Evolutionary conservation across 2,888 invertebrate genomes (phyloP).

Genomic region (Temnothorax unifasciatus): DNA sequence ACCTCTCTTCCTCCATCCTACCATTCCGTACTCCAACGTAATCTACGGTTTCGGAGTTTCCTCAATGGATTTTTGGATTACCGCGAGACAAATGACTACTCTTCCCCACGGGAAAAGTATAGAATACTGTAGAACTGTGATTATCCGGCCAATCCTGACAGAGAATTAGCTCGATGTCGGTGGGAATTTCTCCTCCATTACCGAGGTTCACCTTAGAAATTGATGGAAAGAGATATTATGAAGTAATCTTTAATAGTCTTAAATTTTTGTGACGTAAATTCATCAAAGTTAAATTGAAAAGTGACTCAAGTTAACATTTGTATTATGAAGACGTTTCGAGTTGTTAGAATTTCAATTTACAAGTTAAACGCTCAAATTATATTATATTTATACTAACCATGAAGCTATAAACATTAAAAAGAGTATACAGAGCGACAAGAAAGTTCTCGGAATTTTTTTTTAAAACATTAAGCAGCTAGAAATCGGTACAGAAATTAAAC

Average conservation of each 20-base stretch:
- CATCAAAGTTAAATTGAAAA: constrained; percentile 36
- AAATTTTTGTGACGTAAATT: constrained; percentile 37
- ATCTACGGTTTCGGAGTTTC: constrained; percentile 58
- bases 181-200: constrained; percentile 49
- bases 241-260: constrained; percentile 38
- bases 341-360: constrained; percentile 7
- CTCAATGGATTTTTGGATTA: constrained; percentile 59
- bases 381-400: background rate
- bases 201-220: constrained; percentile 39
- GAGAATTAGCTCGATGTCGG: constrained; percentile 50
- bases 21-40: constrained; percentile 7
- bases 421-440: background rate
- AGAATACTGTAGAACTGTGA: constrained; percentile 52
- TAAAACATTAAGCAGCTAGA: too few species aligned
- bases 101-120: constrained; percentile 43
- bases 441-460: too few species aligned
- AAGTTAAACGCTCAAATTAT: background rate
- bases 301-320: background rate
- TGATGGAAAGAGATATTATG: constrained; percentile 37
- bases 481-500: too few species aligned
- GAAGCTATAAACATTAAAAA: background rate
- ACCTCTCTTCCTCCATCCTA: background rate
- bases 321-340: background rate
- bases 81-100: constrained; percentile 55
- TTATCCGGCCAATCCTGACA: constrained; percentile 56